Percentiles rank a stretch among this genome's conserved stretches.
Evolutionary conservation across 2,888 invertebrate species (phyloP).

Genomic region (Pammene aurita): DNA sequence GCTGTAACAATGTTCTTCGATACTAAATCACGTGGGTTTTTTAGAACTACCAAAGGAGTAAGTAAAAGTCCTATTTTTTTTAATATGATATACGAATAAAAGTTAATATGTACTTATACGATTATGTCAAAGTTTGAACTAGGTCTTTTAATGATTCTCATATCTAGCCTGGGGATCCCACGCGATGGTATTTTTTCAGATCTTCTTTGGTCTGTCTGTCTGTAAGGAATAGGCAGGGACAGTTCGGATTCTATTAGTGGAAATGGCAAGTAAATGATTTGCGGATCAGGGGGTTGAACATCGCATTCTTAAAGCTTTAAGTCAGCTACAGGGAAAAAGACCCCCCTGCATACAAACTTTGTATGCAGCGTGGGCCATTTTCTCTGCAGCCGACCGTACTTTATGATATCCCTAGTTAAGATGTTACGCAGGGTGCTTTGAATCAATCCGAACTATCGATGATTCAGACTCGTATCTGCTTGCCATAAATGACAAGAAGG

Average conservation of each 20-base stretch:
- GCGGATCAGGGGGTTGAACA: neutral
- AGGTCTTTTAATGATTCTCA: neutral
- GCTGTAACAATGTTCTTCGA: neutral
- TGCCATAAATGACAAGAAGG: neutral
- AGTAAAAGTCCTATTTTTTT: too few species aligned
- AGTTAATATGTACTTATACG: too few species aligned
- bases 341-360: too few species aligned
- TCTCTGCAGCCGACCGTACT: too few species aligned
- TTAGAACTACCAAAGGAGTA: too few species aligned
- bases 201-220: conserved; percentile 37
- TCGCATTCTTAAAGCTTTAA: conserved; percentile 3
- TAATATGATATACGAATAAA: too few species aligned
- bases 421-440: neutral
- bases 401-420: neutral
- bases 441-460: neutral
- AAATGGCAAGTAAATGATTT: neutral
- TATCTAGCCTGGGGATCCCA: neutral
- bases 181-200: conserved; percentile 1
- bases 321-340: too few species aligned
- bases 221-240: conserved; percentile 29
- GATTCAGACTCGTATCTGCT: neutral
- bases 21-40: neutral
- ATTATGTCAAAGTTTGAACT: neutral
- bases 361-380: too few species aligned
- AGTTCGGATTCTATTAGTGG: neutral